Conservation (phyloP, 35 echinoderm and acorn worm genomes). For the Anneissia japonica region DNA sequence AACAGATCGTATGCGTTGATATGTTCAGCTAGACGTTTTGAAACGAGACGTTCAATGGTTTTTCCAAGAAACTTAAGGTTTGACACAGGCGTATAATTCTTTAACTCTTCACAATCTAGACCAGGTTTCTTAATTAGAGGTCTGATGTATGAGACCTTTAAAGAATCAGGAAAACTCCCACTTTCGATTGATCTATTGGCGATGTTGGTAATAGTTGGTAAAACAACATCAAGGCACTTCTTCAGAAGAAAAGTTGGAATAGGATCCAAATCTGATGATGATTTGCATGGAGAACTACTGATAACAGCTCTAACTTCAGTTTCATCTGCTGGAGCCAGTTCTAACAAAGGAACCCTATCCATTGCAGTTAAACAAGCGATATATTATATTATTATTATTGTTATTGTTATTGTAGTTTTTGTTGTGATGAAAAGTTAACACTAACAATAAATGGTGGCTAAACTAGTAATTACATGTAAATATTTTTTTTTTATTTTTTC, state of each 20-base stretch:
- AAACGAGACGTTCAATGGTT: slow-evolving; percentile 35
- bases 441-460: too few relatives aligned
- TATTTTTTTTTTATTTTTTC: too few relatives aligned
- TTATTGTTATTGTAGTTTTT: too few relatives aligned
- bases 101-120: slow-evolving; percentile 27
- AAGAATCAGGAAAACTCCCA: slow-evolving; percentile 14
- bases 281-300: not conserved
- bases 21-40: slow-evolving; percentile 19
- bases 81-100: slow-evolving; percentile 49
- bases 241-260: slow-evolving; percentile 26
- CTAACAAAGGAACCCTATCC: too few relatives aligned
- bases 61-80: slow-evolving; percentile 42
- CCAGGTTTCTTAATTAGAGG: slow-evolving; percentile 29
- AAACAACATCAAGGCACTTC: slow-evolving; percentile 12
- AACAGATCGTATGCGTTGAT: slow-evolving; percentile 19
- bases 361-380: too few relatives aligned
- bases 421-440: too few relatives aligned
- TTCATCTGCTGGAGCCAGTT: too few relatives aligned
- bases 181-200: not conserved
- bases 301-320: too few relatives aligned
- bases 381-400: too few relatives aligned
- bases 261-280: not conserved
- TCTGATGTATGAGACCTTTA: slow-evolving; percentile 34
- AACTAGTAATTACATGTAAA: too few relatives aligned
- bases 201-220: not conserved